Evolutionary conservation across 2,888 invertebrate genomes (phyloP).

Genomic region (Lepidochrysops patricia): DNA sequence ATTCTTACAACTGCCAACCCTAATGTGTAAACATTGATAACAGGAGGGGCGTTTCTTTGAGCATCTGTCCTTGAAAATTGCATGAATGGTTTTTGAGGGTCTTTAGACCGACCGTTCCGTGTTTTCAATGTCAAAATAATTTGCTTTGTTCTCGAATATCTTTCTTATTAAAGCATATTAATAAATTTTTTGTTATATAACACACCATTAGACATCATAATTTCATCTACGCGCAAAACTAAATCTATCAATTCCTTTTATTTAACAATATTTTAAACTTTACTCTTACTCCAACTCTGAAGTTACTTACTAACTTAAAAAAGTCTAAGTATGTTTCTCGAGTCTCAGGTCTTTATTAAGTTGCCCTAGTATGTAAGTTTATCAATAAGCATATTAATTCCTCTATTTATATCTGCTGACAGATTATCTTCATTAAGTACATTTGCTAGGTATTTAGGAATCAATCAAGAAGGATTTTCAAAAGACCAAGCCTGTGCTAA

Average conservation of each 20-base stretch:
- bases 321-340: no score
- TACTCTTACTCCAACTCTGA: no score
- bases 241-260: background rate
- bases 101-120: background rate
- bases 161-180: no score
- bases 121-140: background rate
- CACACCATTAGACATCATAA: no score
- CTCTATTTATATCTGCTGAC: no score
- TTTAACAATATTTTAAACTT: no score
- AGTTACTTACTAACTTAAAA: no score
- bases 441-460: background rate
- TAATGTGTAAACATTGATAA: background rate
- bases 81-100: background rate
- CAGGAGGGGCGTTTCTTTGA: background rate
- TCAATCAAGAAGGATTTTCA: background rate
- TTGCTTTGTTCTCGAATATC: background rate
- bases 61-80: background rate
- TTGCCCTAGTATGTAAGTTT: no score
- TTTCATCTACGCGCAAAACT: background rate
- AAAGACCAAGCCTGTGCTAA: background rate
- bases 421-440: background rate
- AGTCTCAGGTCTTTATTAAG: no score
- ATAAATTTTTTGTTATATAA: no score
- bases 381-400: no score
- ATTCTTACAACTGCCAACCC: background rate